Base-by-base conservation (phyloP, 1,140 invertebrate genomes). In the Pseudomyrmex dendroicus region DNA sequence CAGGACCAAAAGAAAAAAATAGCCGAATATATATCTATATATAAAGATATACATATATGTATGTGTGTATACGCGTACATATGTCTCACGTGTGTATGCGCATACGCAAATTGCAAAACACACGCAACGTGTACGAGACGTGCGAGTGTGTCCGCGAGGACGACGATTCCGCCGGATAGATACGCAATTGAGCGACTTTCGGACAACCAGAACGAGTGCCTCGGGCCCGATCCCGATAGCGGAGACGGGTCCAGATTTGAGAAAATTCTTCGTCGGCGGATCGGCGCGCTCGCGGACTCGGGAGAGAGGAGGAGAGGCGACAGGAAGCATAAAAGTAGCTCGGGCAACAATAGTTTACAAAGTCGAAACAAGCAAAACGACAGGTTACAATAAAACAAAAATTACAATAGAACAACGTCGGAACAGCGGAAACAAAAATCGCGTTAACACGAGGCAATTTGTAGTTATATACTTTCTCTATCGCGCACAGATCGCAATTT, bases 41-140 rank as follows among this genome's bases (percentile, higher is more conserved):
- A 89, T 89, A 88, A 64, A 88, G 62, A 83, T 89, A 89, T 85
- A 89, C 78, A 89, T 89, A 89, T 88, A 88, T 86, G 84, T 88
- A 89, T 89, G 87, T 89, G 87, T 89, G 86, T 89, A 87, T 76
- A 80, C 78, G 66, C 72, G 72, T 82, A 85, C 52, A 56, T 77
- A 77, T 46, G 62, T 35, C 44, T 35, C 35, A 35, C 35, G 35
- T 35, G 35, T 73, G 76, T 63, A 70, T 63, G 46, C 88, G 88
- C 87, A 86, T 88, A 87, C 83, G 74, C 85, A 78, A 66, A 64
- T 82, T 52, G 84, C 67, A 35, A 48, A 59, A 54, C 62, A 83
- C 86, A 84, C 86, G 73, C 62, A 85, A 83, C 84, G 80, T 86
- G 87, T 89, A 86, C 84, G 74, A 82, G 86, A 88, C 73, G 87